Evolutionary conservation across 2,888 invertebrate genomes (phyloP).

Genomic region (Thymelicus lineola): DNA sequence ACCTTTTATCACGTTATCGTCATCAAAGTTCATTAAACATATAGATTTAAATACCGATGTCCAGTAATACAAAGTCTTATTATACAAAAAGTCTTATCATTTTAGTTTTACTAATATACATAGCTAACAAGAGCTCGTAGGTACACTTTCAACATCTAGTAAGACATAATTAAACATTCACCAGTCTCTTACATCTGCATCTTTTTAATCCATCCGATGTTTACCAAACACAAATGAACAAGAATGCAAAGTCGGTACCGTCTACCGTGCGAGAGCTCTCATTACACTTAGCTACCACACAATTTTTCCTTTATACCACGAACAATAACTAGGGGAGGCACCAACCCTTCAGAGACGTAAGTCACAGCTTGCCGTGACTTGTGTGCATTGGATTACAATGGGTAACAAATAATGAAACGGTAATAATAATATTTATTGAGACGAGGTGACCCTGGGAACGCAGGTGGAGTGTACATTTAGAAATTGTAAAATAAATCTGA

Average conservation of each 20-base stretch:
- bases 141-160: too few species aligned
- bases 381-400: constrained; percentile 25
- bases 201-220: neutral
- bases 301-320: constrained; percentile 9
- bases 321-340: constrained; percentile 12
- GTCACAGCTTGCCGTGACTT: constrained; percentile 23
- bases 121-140: too few species aligned
- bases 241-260: constrained; percentile 19
- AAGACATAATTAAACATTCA: too few species aligned
- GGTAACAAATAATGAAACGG: constrained; percentile 25
- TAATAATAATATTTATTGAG: constrained; percentile 18
- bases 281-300: constrained; percentile 26
- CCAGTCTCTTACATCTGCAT: too few species aligned
- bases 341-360: constrained; percentile 25
- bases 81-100: too few species aligned
- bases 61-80: too few species aligned
- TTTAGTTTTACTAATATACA: too few species aligned
- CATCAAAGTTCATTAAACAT: too few species aligned
- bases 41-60: too few species aligned
- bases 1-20: too few species aligned
- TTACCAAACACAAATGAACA: constrained; percentile 12
- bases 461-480: neutral
- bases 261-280: constrained; percentile 4
- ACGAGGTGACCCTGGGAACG: constrained; percentile 17
- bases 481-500: neutral